These are phyloP conservation scores for Mobula birostris DNA, from an alignment of 2,113 vertebrate species.

Conservation along the genomic window DNA sequence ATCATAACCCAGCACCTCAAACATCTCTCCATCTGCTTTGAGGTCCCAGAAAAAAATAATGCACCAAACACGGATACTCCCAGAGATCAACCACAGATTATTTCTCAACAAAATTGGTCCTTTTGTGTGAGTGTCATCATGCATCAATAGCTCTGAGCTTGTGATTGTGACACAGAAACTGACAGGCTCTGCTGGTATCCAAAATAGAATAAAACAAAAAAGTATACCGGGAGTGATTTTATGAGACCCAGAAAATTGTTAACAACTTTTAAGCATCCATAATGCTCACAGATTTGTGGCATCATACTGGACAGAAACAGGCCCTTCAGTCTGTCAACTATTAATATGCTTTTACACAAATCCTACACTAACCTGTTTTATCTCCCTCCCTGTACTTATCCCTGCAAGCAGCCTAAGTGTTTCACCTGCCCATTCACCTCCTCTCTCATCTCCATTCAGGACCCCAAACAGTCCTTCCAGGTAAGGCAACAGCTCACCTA, in stretches of 20 bases:
- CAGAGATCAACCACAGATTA: slow-evolving; percentile 14
- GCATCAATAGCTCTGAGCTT: neutral
- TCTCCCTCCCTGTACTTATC: too few species aligned
- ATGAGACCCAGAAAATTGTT: neutral
- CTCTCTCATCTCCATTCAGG: too few species aligned
- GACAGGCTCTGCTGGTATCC: neutral
- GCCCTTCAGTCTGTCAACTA: too few species aligned
- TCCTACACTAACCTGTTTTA: too few species aligned
- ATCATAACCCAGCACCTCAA: neutral
- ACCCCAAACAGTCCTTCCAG: too few species aligned
- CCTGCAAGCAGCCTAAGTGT: too few species aligned
- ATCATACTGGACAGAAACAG: too few species aligned
- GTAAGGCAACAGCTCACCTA: too few species aligned
- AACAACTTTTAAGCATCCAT: neutral
- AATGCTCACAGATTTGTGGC: too few species aligned
- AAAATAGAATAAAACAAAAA: neutral
- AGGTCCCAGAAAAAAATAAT: neutral
- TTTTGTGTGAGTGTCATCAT: slow-evolving; percentile 24
- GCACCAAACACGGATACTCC: neutral
- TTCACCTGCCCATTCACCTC: too few species aligned
- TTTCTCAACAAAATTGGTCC: neutral
- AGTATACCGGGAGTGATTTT: neutral
- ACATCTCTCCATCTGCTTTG: neutral
- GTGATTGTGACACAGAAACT: slow-evolving; percentile 1
- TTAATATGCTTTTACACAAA: too few species aligned